A percentile compares a stretch with the other conserved stretches of the same genome.
phyloP scores from a whole-genome alignment of 2,797 vertebrate species.

The Halcyon chelicuti region DNA sequence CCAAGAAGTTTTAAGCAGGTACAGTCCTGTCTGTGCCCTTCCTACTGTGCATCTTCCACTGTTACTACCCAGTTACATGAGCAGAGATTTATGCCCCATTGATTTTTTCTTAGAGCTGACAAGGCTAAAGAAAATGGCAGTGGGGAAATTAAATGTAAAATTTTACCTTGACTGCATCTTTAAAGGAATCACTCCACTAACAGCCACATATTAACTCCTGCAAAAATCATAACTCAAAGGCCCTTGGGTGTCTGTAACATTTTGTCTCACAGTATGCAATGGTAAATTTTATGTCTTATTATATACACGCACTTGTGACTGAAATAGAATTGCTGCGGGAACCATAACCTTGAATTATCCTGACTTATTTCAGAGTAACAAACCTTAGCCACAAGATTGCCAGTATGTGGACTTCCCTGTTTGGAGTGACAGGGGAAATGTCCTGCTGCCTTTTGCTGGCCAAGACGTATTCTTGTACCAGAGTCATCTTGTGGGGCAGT shows the following conservation, averaged over 20 bases:
- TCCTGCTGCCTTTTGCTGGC: background rate
- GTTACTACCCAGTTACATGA: background rate
- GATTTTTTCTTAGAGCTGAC: constrained; percentile 21
- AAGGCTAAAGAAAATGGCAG: background rate
- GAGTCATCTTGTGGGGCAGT: background rate
- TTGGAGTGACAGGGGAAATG: background rate
- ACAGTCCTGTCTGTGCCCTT: background rate
- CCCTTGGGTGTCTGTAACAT: background rate
- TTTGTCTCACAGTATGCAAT: background rate
- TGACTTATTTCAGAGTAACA: background rate
- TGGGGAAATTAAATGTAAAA: constrained; percentile 26
- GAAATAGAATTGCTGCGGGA: constrained; percentile 23
- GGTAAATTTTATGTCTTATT: constrained; percentile 28
- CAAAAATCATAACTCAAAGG: constrained; percentile 32
- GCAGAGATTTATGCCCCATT: constrained; percentile 24
- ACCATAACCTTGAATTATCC: constrained; percentile 42
- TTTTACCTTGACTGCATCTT: constrained; percentile 31
- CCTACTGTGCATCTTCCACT: background rate
- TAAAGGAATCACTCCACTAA: constrained; percentile 39
- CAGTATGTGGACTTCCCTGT: background rate
- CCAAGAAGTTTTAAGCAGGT: background rate
- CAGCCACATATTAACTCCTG: constrained; percentile 20
- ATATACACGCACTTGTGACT: background rate
- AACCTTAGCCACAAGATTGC: background rate
- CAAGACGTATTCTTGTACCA: background rate